Base-by-base conservation (phyloP, 2,113 vertebrate species). In the Gavia stellata region DNA sequence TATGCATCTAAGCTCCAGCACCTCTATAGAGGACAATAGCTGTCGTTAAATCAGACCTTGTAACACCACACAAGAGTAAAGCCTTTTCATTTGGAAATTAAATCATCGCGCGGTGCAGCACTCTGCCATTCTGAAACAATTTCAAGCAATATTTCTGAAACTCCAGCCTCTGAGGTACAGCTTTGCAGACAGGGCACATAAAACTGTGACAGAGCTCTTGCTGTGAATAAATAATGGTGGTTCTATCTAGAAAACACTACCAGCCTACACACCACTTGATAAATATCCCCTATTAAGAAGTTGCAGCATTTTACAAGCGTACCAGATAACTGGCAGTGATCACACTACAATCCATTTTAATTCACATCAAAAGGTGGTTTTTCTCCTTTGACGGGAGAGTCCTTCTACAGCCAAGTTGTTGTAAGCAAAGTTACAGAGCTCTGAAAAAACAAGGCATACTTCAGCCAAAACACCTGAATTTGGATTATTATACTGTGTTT, bases 1-100 rank as follows among this genome's bases (percentile, higher is more conserved):
- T 1, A 6, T 0, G 4, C 12, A 40, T 10, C 6, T 7, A 82
- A 67, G 6, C 21, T 42, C 8, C 80, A 17, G 15, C 17, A 50
- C 24, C 11, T 18, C 47, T n/a, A 1, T 1, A 20, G 38, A 10
- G 29, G 24, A 9, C 3, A 3, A 10, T 2, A 53, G 34, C 12
- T 65, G 8, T 9, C 3, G 3, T 77, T n/a, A 59, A 84, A 77
- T 2, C n/a, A 59, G 68, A 45, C 58, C 56, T 71, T 28, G 2
- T 6, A 78, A 55, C 26, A 18, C 3, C 8, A 3, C 0, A 2
- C n/a, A 26, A 47, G 4, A 81, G 7, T 17, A 59, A 86, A 50
- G 4, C 17, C 49, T 14, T 19, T 36, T 6, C 14, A 2, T 26
- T 34, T 7, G 14, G 53, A 68, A 67, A n/a, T 45, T 16, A 36